These are phyloP conservation scores for Tonatia bakeri DNA, from an alignment of 2,113 vertebrate genomes.

Conservation along the genomic window DNA sequence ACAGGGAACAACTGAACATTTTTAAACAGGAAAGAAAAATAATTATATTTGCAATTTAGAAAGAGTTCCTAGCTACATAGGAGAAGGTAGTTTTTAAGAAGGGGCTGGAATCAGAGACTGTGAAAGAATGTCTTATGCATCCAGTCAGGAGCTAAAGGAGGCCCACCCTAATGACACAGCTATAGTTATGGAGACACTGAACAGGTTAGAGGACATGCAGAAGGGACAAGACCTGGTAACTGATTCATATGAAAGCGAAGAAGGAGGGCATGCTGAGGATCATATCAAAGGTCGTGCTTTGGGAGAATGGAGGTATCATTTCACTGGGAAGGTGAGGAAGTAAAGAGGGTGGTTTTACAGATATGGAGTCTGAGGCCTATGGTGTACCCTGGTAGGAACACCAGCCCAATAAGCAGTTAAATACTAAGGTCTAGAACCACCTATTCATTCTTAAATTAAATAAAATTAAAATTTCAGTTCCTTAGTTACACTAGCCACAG, in stretches of 20 bases:
- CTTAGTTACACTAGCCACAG: not conserved
- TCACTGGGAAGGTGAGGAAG: not conserved
- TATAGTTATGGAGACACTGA: not conserved
- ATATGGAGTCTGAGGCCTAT: not conserved
- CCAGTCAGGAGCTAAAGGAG: not conserved
- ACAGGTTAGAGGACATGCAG: not conserved
- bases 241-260: rapidly evolving
- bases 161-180: not conserved
- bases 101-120: not conserved
- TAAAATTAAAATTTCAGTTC: not conserved
- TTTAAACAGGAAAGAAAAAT: not conserved
- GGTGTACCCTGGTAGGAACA: not conserved
- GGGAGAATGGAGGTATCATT: not conserved
- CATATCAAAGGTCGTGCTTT: rapidly evolving
- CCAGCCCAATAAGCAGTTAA: not conserved
- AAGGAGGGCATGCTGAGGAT: not conserved
- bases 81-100: not conserved
- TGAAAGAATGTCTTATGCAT: not conserved
- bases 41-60: not conserved
- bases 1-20: not conserved
- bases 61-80: not conserved
- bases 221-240: not conserved
- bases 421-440: not conserved
- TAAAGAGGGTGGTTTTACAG: not conserved
- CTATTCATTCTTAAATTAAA: not conserved